These are phyloP conservation scores for Nibea coibor DNA, from an alignment of 2,113 vertebrate species.

Conservation along the genomic window DNA sequence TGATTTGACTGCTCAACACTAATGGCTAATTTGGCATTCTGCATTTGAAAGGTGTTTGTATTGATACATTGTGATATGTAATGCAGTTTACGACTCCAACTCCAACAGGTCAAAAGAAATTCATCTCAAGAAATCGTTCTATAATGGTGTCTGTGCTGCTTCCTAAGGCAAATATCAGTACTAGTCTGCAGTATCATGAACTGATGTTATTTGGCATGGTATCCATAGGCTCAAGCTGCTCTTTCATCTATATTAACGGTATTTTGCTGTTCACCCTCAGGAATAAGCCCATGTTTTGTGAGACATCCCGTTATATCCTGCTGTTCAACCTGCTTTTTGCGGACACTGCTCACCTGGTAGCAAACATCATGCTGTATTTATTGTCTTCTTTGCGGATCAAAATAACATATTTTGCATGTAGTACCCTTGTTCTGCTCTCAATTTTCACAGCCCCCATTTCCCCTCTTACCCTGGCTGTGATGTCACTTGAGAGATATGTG, in stretches of 20 bases:
- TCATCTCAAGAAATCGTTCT: neutral
- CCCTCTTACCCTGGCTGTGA: too few species aligned
- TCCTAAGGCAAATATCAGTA: neutral
- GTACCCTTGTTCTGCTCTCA: too few species aligned
- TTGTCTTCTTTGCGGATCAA: neutral
- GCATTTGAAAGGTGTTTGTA: too few species aligned
- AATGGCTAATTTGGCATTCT: neutral
- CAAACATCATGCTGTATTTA: neutral
- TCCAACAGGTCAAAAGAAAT: neutral
- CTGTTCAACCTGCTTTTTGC: conserved; percentile 22
- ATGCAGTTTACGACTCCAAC: neutral
- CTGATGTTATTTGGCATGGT: neutral
- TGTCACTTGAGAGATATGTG: too few species aligned
- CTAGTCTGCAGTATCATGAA: neutral
- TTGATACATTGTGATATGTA: neutral
- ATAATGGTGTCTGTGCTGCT: neutral
- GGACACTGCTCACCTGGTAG: conserved; percentile 43
- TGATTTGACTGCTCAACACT: neutral
- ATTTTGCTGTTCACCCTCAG: conserved; percentile 11
- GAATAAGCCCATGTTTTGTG: conserved; percentile 6
- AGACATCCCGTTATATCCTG: neutral
- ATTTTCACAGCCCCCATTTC: too few species aligned
- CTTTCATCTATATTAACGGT: conserved; percentile 34
- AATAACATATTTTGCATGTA: neutral
- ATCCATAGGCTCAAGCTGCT: neutral